Percentiles rank a stretch among this genome's conserved stretches.
Evolutionary conservation across 2,797 vertebrate genomes (phyloP).

Genomic region (Etheostoma perlongum): DNA sequence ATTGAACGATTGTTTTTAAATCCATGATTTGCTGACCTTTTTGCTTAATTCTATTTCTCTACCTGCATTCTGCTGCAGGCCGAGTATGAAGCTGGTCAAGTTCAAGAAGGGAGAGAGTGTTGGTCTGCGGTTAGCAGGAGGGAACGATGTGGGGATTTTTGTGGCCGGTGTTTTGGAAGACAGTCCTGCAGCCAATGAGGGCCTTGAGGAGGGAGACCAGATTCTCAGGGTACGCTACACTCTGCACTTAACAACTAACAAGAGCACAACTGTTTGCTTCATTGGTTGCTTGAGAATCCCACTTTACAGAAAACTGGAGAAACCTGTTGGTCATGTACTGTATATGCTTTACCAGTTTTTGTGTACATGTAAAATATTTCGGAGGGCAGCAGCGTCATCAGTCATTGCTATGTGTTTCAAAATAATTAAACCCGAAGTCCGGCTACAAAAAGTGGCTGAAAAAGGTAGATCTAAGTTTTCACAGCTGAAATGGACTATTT

Average conservation of each 20-base stretch:
- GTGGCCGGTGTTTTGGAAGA: slow-evolving; percentile 97
- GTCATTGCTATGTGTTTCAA: background rate
- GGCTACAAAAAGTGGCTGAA: background rate
- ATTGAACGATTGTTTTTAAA: slow-evolving; percentile 28
- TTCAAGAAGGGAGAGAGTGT: slow-evolving; percentile 99
- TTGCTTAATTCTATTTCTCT: slow-evolving; percentile 19
- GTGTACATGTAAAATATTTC: background rate
- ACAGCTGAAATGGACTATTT: slow-evolving; percentile 16
- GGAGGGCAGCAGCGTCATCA: background rate
- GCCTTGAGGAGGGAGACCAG: slow-evolving; percentile 97
- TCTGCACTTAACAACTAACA: background rate
- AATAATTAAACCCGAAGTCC: background rate
- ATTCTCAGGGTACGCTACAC: slow-evolving; percentile 92
- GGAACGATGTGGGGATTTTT: slow-evolving; percentile 98
- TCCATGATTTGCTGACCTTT: slow-evolving; percentile 27
- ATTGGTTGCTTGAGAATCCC: background rate
- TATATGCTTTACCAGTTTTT: background rate
- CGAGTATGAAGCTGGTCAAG: slow-evolving; percentile 99
- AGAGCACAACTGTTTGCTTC: no score
- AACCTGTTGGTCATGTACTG: background rate
- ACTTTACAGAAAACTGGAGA: background rate
- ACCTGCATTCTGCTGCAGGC: slow-evolving; percentile 82
- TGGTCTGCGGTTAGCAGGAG: slow-evolving; percentile 94
- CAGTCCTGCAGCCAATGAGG: slow-evolving; percentile 97
- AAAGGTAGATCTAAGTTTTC: slow-evolving; percentile 9